These are phyloP conservation scores for Engraulis encrasicolus DNA, from an alignment of 2,113 vertebrate species.

Conservation along the genomic window DNA sequence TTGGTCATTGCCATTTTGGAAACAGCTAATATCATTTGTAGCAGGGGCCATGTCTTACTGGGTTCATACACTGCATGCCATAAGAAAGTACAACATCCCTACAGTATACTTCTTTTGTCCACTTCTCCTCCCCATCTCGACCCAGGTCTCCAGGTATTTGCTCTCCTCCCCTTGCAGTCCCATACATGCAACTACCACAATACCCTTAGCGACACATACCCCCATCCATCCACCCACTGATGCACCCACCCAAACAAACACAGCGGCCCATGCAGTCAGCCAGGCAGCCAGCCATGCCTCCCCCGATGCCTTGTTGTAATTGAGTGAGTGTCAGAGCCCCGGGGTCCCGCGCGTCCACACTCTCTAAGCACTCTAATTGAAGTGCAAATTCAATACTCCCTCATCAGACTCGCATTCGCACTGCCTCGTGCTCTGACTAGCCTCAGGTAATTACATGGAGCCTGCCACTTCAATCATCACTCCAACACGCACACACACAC, in stretches of 20 bases:
- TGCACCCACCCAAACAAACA: constrained; percentile 29
- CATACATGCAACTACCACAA: neutral
- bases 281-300: no score
- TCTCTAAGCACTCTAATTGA: constrained; percentile 82
- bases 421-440: constrained; percentile 54
- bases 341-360: constrained; percentile 75
- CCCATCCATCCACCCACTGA: constrained; percentile 32
- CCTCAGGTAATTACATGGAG: constrained; percentile 75
- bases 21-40: no score
- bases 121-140: no score
- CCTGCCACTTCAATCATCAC: constrained; percentile 71
- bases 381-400: constrained; percentile 82
- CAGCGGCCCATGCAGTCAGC: constrained; percentile 36
- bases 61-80: neutral
- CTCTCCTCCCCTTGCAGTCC: neutral
- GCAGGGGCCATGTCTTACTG: neutral
- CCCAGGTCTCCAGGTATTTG: neutral
- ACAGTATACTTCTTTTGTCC: neutral
- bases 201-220: neutral
- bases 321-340: constrained; percentile 70
- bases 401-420: constrained; percentile 70
- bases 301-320: constrained; percentile 64
- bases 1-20: no score
- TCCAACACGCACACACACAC: constrained; percentile 53
- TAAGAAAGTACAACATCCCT: neutral